phyloP scores from a whole-genome alignment of 64 coral and sea anemone species.

The Pachyseris speciosa region DNA sequence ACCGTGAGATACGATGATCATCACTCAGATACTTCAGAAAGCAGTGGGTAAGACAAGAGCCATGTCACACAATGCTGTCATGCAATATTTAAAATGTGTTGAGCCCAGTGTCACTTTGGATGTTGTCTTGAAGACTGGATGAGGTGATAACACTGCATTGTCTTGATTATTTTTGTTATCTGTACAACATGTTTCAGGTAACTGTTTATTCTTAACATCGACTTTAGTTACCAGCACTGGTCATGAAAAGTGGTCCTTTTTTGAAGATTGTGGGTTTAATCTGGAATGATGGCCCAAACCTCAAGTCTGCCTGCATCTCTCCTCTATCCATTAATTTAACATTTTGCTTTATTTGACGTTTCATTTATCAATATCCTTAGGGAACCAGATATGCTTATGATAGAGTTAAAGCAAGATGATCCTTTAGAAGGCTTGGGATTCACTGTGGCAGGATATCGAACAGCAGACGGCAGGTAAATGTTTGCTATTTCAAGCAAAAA shows the following conservation, averaged over 20 bases:
- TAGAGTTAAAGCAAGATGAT: slow-evolving; percentile 63
- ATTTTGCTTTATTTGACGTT: not conserved
- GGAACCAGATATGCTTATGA: slow-evolving; percentile 58
- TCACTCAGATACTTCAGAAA: slow-evolving; percentile 1
- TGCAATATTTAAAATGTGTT: not conserved
- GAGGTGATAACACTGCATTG: no score
- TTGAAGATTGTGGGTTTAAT: no score
- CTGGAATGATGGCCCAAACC: no score
- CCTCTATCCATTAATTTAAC: not conserved
- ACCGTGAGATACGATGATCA: not conserved
- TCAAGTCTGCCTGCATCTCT: not conserved
- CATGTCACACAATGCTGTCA: not conserved
- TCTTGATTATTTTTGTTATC: no score
- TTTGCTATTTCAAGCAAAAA: no score
- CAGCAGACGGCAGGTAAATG: slow-evolving; percentile 90
- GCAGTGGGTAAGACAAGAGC: slow-evolving; percentile 1
- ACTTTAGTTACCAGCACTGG: no score
- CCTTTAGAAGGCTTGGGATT: slow-evolving; percentile 74
- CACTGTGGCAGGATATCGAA: slow-evolving; percentile 84
- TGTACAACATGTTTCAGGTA: no score
- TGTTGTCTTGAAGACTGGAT: no score
- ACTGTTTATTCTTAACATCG: no score
- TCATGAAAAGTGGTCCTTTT: no score
- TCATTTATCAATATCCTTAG: not conserved
- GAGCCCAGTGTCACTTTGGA: no score